Evolutionary conservation across 2,888 invertebrate genomes (phyloP).

Genomic region (Macrosiphum euphorbiae): DNA sequence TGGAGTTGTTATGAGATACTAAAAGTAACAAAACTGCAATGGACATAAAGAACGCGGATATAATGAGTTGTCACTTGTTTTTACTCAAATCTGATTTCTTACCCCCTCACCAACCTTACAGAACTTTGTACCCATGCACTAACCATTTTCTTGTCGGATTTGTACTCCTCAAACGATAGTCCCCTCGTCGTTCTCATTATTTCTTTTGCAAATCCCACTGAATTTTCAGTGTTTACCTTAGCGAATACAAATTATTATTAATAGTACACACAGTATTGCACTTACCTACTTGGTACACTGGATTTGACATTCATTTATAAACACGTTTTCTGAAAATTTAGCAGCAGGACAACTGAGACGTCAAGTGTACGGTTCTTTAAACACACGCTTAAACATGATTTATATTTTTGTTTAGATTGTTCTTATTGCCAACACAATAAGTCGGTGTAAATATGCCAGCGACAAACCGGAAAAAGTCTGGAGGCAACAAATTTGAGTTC

Average conservation of each 20-base stretch:
- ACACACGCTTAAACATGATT: background rate
- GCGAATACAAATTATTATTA: background rate
- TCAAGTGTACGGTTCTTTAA: background rate
- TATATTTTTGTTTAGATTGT: conserved; percentile 21
- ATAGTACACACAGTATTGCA: background rate
- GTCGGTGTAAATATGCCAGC: conserved; percentile 13
- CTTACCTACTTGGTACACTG: background rate
- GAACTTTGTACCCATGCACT: background rate
- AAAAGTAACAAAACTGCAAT: background rate
- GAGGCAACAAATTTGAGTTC: conserved; percentile 84
- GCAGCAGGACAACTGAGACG: background rate
- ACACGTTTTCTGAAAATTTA: background rate
- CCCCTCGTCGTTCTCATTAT: background rate
- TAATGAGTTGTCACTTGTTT: background rate
- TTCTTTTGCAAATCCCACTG: background rate
- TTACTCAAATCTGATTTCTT: background rate
- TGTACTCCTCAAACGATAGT: background rate
- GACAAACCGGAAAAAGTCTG: conserved; percentile 77
- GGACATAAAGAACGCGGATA: background rate
- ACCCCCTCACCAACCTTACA: too few species aligned
- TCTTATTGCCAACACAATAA: background rate
- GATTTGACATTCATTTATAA: background rate
- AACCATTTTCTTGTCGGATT: background rate
- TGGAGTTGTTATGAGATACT: background rate
- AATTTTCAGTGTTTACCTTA: background rate